Base-by-base conservation (phyloP, 2,888 invertebrate species). In the Dilophus febrilis region DNA sequence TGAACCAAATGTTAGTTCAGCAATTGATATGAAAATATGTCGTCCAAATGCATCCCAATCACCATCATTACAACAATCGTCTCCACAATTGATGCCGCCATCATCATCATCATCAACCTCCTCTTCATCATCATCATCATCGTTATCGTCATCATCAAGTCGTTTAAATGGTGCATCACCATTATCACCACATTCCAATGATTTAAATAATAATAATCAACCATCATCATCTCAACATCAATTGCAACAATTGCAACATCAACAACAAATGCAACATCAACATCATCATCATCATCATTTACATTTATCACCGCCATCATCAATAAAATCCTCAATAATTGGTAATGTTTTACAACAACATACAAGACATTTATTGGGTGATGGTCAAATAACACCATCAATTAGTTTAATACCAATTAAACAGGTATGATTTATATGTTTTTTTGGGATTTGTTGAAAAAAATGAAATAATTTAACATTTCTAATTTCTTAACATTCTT, bases 401-500 rank as follows among this genome's bases (percentile, higher is more conserved):
- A 85, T 86, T 51, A 84, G 84, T 31, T 66, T 86, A 40, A 85
- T 86, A 65, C 85, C 85, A 43, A 85, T 86, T 48, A 85, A 86
- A 61, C 82, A 81, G 69, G 73, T 71, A 54, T 54, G 46, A 45
- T 52, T 41, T 57, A 57, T 45, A n/a, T n/a, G n/a, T n/a, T n/a
- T n/a, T n/a, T n/a, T n/a, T n/a, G n/a, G n/a, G n/a, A n/a, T n/a
- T n/a, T n/a, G n/a, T n/a, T n/a, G n/a, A n/a, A n/a, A n/a, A n/a
- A n/a, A n/a, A n/a, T n/a, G n/a, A n/a, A n/a, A n/a, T n/a, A n/a
- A n/a, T n/a, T n/a, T n/a, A n/a, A n/a, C n/a, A n/a, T n/a, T n/a
- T n/a, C n/a, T n/a, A n/a, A n/a, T n/a, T n/a, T n/a, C n/a, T n/a
- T n/a, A n/a, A n/a, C n/a, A n/a, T n/a, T n/a, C n/a, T n/a, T n/a